These are phyloP conservation scores for Charadrius vociferus DNA, from an alignment of 2,113 vertebrate genomes.

Conservation along the genomic window DNA sequence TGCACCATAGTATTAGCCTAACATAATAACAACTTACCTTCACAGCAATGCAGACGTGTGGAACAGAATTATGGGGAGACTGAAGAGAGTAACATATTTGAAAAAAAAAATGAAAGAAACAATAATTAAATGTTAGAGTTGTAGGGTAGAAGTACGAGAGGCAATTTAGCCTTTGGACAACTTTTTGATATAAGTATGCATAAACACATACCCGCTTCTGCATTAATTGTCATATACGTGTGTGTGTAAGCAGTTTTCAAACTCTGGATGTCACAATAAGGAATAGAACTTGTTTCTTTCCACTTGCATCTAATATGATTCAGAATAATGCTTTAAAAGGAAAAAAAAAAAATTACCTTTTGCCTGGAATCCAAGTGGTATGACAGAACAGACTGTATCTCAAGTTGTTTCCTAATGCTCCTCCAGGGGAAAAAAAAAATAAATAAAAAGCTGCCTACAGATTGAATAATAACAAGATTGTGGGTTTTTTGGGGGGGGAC, in stretches of 20 bases:
- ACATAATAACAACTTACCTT: not conserved
- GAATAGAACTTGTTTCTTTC: not conserved
- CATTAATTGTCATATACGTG: not conserved
- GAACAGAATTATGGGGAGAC: not conserved
- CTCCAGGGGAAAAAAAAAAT: not conserved
- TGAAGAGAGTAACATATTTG: not conserved
- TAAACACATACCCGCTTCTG: not conserved
- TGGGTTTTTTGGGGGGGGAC: not conserved
- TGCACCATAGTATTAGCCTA: not conserved
- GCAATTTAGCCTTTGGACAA: not conserved
- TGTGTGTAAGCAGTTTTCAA: not conserved
- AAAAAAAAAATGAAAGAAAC: not conserved
- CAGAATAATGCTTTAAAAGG: not conserved
- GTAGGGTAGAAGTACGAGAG: not conserved
- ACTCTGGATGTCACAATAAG: not conserved
- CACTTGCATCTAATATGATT: not conserved
- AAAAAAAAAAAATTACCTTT: not conserved
- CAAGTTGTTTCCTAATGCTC: not conserved
- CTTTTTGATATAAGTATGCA: not conserved
- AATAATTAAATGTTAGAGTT: not conserved
- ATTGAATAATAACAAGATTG: not conserved
- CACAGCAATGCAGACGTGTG: not conserved
- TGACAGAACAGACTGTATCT: not conserved
- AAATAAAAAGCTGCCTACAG: not conserved
- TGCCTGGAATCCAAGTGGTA: not conserved